These are phyloP conservation scores for Neodiprion lecontei DNA, from an alignment of 1,140 invertebrate genomes.

Conservation along the genomic window DNA sequence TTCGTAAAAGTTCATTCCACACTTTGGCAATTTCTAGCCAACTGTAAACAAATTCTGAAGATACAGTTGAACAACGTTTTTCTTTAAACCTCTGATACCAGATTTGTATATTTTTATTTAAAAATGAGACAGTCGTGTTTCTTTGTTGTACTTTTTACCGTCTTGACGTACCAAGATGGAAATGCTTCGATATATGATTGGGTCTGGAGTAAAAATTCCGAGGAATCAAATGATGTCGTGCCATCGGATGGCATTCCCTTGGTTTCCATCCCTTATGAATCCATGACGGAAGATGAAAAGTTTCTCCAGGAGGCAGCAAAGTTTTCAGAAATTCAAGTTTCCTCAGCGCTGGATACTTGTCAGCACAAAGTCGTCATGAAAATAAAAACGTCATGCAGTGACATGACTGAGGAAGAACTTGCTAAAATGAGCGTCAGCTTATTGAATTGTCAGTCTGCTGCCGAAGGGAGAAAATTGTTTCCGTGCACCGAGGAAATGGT, in stretches of 20 bases:
- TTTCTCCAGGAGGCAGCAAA: slow-evolving; percentile 69
- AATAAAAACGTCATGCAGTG: slow-evolving; percentile 65
- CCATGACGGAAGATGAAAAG: slow-evolving; percentile 69
- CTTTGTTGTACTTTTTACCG: not conserved
- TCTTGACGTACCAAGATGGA: not conserved
- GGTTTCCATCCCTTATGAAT: slow-evolving; percentile 66
- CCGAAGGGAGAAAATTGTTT: slow-evolving; percentile 68
- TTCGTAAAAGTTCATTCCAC: too few species aligned
- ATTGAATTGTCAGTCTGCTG: slow-evolving; percentile 73
- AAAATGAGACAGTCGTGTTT: not conserved
- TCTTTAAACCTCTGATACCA: too few species aligned
- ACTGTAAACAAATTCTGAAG: too few species aligned
- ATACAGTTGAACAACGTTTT: too few species aligned
- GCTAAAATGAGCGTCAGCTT: slow-evolving; percentile 73
- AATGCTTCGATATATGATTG: slow-evolving; percentile 46
- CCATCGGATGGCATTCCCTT: slow-evolving; percentile 50
- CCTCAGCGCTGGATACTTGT: slow-evolving; percentile 69
- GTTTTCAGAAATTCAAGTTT: slow-evolving; percentile 62
- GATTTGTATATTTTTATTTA: not conserved
- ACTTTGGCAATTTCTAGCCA: too few species aligned
- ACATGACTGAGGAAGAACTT: slow-evolving; percentile 71
- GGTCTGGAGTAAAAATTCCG: slow-evolving; percentile 44
- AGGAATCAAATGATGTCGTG: slow-evolving; percentile 33
- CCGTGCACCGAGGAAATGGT: slow-evolving; percentile 71
- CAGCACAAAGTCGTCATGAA: slow-evolving; percentile 72